phyloP scores from a whole-genome alignment of 2,888 invertebrate genomes.

The Serrognathus titanus region DNA sequence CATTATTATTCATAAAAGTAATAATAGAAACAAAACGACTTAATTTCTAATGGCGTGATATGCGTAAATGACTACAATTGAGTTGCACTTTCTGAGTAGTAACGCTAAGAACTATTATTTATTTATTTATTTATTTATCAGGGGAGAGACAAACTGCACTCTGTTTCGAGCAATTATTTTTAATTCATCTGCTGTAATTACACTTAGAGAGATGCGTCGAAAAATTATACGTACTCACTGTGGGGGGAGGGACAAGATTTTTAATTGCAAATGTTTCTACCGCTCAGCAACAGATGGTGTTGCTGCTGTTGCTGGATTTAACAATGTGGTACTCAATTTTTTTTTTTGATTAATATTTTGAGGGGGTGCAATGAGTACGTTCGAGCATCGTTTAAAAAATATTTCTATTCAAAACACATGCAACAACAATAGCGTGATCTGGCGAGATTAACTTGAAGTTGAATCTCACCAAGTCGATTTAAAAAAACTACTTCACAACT shows the following conservation, averaged over 20 bases:
- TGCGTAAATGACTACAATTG: conserved; percentile 14
- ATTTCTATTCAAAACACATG: no score
- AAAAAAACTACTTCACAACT: no score
- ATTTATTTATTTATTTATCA: neutral
- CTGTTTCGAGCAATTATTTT: neutral
- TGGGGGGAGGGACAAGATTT: neutral
- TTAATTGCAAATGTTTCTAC: neutral
- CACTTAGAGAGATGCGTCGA: no score
- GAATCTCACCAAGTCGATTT: no score
- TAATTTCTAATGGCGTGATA: conserved; percentile 15
- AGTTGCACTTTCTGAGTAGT: conserved; percentile 14
- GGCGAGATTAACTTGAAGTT: no score
- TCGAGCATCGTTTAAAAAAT: no score
- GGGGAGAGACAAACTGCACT: no score
- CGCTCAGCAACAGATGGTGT: neutral
- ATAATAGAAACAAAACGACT: conserved; percentile 4
- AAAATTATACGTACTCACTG: neutral
- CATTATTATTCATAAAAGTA: neutral
- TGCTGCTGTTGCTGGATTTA: neutral
- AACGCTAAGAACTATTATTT: conserved; percentile 1
- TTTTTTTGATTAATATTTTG: no score
- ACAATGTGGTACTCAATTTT: no score
- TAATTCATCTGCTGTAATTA: neutral
- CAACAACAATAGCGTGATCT: no score
- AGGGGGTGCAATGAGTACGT: no score